Evolutionary conservation across 2,888 invertebrate species (phyloP).

Genomic region (Rhabditoides inermis): DNA sequence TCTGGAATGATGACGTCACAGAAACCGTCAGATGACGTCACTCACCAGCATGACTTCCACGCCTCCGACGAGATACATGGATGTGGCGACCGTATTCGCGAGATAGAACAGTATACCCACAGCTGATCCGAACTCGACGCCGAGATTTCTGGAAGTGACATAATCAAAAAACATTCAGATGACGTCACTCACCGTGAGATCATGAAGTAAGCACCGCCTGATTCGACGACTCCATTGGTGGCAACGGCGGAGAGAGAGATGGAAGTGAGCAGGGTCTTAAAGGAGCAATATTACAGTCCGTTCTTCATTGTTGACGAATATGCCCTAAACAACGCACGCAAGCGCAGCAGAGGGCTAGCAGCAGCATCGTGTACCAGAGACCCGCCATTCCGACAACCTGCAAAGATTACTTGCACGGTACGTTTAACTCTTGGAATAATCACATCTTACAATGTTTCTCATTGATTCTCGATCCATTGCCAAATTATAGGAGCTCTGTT

Average conservation of each 20-base stretch:
- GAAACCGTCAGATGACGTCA: slow-evolving; percentile 22
- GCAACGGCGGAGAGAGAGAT: slow-evolving; percentile 99
- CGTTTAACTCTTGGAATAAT: too few relatives aligned
- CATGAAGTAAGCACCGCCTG: slow-evolving; percentile 97
- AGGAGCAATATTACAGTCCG: too few relatives aligned
- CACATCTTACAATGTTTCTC: too few relatives aligned
- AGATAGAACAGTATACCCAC: slow-evolving; percentile 97
- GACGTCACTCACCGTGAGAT: slow-evolving; percentile 58
- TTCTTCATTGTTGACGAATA: too few relatives aligned
- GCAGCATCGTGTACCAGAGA: slow-evolving; percentile 65
- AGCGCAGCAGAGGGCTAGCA: slow-evolving; percentile 69
- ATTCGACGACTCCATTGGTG: slow-evolving; percentile 93
- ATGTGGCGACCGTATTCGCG: slow-evolving; percentile 91
- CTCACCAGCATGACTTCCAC: slow-evolving; percentile 51
- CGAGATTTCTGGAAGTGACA: slow-evolving; percentile 65
- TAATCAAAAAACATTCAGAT: neutral
- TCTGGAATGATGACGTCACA: slow-evolving; percentile 17
- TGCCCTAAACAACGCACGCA: slow-evolving; percentile 54
- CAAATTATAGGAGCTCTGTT: too few relatives aligned
- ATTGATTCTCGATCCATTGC: too few relatives aligned
- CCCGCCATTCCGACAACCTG: slow-evolving; percentile 56
- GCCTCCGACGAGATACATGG: slow-evolving; percentile 92
- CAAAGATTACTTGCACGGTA: too few relatives aligned
- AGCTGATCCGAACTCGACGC: slow-evolving; percentile 97
- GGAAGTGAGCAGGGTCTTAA: slow-evolving; percentile 59